Evolutionary conservation across 2,113 vertebrate species (phyloP).

Genomic region (Puffinus mauretanicus): DNA sequence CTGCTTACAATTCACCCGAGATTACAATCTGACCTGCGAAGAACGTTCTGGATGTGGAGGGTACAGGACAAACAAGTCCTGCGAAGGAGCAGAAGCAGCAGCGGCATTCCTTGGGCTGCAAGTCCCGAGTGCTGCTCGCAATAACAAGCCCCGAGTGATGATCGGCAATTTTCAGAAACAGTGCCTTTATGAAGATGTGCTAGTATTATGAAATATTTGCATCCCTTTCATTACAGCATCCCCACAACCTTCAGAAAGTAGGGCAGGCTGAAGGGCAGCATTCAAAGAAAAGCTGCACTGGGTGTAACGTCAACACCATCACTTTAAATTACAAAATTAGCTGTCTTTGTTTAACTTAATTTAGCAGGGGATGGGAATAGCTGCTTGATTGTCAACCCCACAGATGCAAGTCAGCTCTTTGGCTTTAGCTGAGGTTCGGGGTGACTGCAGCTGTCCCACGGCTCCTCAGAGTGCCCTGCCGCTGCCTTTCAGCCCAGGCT

Average conservation of each 20-base stretch:
- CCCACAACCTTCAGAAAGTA: conserved; percentile 28
- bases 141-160: background rate
- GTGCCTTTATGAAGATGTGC: background rate
- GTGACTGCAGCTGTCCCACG: background rate
- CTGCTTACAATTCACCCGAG: conserved; percentile 6
- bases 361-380: background rate
- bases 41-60: background rate
- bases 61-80: conserved; percentile 25
- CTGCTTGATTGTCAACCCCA: background rate
- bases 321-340: conserved; percentile 46
- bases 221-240: conserved; percentile 33
- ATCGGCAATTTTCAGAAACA: background rate
- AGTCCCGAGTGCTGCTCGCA: background rate
- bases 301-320: background rate
- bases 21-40: conserved; percentile 41
- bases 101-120: rapidly evolving
- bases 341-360: conserved; percentile 27
- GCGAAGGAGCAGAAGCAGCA: background rate
- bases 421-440: background rate
- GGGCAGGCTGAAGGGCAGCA: background rate
- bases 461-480: rapidly evolving
- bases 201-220: conserved; percentile 27
- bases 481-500: background rate
- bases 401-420: background rate
- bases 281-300: background rate